Evolutionary conservation across 92 coral and sea anemone species (phyloP), one percentile per base, ranked within the genome.

Genomic region (Phenganax stokvisi): DNA sequence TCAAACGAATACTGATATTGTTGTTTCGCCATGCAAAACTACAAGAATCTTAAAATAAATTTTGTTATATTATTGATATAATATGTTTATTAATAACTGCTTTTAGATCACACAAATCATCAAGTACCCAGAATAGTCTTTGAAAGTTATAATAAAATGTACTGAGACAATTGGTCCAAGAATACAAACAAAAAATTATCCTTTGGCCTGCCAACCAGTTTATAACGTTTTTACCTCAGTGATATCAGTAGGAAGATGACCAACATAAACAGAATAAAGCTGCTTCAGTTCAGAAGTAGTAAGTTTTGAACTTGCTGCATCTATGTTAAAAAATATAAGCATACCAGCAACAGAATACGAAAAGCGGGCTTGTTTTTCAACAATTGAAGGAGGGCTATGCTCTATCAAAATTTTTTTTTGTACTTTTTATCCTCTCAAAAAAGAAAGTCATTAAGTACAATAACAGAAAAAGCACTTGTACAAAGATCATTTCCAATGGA

Each of bases 231-330:
- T 73, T 79, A 94, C 98, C 96, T 87, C 77, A 6, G 92, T 88
- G n/a, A 92, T 85, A 60, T 94, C 93, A 28, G 16, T 7, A 7
- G 98, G 98, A 13, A 94, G 81, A 74, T 89, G 86, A 17, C 98
- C 98, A n/a, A 90, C 91, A 76, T 87, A 94, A 59, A 94, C 87
- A 17, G 98, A 92, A 55, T 71, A 94, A 0, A 94, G 92, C 6
- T 76, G 60, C 64, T 25, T 85, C 47, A 57, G 20, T n/a, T 31
- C 81, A 3, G 62, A 29, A 31, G 16, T 11, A 51, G 30, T 8
- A 8, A 52, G 64, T 37, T 71, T 62, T 10, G 72, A 37, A 7
- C 71, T 77, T 77, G 51, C 66, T 37, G 29, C 57, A 77, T 77
- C 72, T 62, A 62, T 6, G 5, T 37, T 1, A 37, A 37, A 2